Evolutionary conservation across 2,113 vertebrate genomes (phyloP).

Genomic region (Cyrtonyx montezumae): DNA sequence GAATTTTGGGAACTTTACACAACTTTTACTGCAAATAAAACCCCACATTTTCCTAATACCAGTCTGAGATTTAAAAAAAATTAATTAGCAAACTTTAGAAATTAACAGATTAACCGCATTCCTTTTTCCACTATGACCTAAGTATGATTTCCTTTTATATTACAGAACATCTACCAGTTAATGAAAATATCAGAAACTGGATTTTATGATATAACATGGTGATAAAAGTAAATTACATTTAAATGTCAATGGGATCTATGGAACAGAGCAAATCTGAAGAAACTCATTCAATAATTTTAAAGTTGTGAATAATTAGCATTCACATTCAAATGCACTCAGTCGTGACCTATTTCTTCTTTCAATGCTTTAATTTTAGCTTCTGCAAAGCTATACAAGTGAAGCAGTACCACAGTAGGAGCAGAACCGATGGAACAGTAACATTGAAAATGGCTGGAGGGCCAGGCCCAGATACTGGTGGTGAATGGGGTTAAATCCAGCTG

Average conservation of each 20-base stretch:
- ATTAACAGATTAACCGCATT: not conserved
- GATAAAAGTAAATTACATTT: conserved; percentile 53
- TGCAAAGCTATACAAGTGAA: not conserved
- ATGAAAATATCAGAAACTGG: not conserved
- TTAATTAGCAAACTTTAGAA: not conserved
- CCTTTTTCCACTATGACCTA: not conserved
- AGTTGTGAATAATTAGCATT: conserved; percentile 25
- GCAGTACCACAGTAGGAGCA: not conserved
- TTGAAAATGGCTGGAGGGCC: too few species aligned
- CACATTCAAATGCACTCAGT: conserved; percentile 35
- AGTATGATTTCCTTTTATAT: not conserved
- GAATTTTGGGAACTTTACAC: not conserved
- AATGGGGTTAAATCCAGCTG: too few species aligned
- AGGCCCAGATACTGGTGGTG: too few species aligned
- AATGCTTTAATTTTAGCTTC: not conserved
- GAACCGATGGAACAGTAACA: not conserved
- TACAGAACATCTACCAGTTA: not conserved
- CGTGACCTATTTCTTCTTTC: conserved; percentile 33
- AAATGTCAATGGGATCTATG: conserved; percentile 42
- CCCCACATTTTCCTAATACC: not conserved
- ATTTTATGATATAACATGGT: not conserved
- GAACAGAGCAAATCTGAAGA: conserved; percentile 18
- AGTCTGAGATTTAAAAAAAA: not conserved
- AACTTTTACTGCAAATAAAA: not conserved
- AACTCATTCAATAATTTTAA: conserved; percentile 33